Evolutionary conservation across 2,113 vertebrate genomes (phyloP), one percentile per base, ranked within the genome.

Genomic region (Mellivora capensis): DNA sequence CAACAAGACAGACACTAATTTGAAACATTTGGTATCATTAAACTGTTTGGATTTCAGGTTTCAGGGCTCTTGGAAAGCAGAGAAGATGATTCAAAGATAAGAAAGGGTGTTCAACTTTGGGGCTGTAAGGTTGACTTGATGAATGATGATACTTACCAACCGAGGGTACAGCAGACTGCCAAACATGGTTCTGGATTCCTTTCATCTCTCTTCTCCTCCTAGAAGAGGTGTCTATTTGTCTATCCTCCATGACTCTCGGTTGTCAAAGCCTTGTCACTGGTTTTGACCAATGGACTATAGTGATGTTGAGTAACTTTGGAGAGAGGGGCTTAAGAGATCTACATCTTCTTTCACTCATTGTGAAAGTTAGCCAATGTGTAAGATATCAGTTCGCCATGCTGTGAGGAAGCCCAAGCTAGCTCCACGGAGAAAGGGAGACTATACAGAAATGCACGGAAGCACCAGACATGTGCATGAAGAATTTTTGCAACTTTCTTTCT

Each of bases 1-100:
- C 98, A 98, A 98, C 96, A 98, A 98, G 98, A 97, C 96, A 98
- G 95, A 97, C 98, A 97, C 98, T 98, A 97, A 98, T 98, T 98
- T 96, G 79, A 98, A 97, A 95, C 92, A 98, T 98, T 98, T 98
- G 94, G 95, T 95, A 93, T 97, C 98, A 96, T 98, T 98, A 98
- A 98, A 98, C 95, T 98, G 74, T 98, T 99, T 98, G 93, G 80
- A 97, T 98, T 98, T 98, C 93, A 97, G 34, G 80, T 98, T 98
- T 97, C 64, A 87, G 82, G 81, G 23, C 93, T 97, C 81, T 79
- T 91, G 39, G 1, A 47, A 97, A 87, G 86, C 83, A 88, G 93
- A 96, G 57, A 94, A 96, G 97, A 90, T 97, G 93, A 98, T 98
- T 97, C 67, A 82, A 42, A 96, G 90, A 84, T 96, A 90, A 92